Base-by-base conservation (phyloP, 2,888 invertebrate genomes). In the Schizaphis graminum region DNA sequence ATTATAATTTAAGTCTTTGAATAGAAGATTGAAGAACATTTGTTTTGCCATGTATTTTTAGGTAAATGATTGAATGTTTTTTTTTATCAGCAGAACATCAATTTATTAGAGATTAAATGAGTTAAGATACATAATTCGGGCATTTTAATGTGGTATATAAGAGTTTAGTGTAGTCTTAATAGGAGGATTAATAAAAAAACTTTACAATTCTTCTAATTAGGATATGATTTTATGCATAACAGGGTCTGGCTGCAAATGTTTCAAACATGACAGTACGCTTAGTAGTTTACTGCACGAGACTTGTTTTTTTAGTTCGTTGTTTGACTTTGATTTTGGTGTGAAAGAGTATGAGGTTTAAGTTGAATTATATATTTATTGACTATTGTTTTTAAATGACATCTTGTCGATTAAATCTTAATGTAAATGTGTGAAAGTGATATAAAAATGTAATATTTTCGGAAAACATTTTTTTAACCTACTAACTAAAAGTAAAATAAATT, bases 151-250 rank as follows among this genome's bases (percentile, higher is more conserved):
- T n/a, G 49, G 16, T 87, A 67, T 57, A 67, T 67, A 47, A n/a
- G 21, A 44, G 35, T 67, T 77, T 90, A 49, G 5, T 67, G n/a
- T 90, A n/a, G 44, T 35, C 24, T 13, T 47, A 24, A 77, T 47
- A 35, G 53, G 21, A 28, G 11, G 21, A 28, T 28, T 3, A 89
- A n/a, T 13, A 4, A 61, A 61, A 10, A 56, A 61, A 1, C 77
- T 35, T 77, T 77, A 90, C 21, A 35, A 35, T 53, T 41, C 35
- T 44, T 4, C 26, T 8, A 21, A 4, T 91, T 35, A 21, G 24
- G n/a, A n/a, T 91, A 26, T 53, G 77, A 77, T 91, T 53, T 91
- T 41, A 77, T 49, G 53, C 49, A 77, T 53, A 26, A 49, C 49
- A 1, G 49, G 35, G 16, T 8, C 35, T 91, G 4, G 49, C 11